A percentile compares a stretch with the other conserved stretches of the same genome.
Evolutionary conservation across 2,113 vertebrate species (phyloP).

Genomic region (Lophochroa leadbeateri): DNA sequence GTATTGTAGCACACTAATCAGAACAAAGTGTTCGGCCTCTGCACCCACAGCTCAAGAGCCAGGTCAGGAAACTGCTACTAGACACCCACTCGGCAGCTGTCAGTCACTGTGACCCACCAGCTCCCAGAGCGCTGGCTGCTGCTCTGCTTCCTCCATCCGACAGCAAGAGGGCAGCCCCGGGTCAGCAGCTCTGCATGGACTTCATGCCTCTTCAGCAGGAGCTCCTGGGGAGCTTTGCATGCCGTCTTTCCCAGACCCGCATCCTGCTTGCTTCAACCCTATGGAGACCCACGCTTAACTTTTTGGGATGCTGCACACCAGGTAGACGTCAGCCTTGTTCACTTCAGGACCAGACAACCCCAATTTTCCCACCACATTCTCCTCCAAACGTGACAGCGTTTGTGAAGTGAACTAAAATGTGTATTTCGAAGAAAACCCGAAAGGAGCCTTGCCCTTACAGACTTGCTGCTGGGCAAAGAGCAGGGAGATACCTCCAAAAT

Average conservation of each 20-base stretch:
- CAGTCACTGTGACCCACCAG: not conserved
- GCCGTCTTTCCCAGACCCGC: not conserved
- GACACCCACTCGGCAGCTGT: not conserved
- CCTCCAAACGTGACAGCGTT: accelerated
- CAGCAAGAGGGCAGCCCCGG: not conserved
- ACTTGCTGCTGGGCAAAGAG: not conserved
- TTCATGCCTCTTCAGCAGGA: not conserved
- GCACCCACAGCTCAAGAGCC: no score
- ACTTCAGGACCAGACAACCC: not conserved
- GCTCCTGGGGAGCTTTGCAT: not conserved
- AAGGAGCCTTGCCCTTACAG: accelerated
- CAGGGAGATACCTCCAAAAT: not conserved
- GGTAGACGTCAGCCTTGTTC: not conserved
- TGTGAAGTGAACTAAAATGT: not conserved
- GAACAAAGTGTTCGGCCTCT: no score
- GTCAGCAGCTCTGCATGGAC: not conserved
- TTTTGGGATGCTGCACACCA: not conserved
- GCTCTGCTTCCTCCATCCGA: not conserved
- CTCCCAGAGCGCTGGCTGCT: not conserved
- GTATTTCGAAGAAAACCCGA: not conserved
- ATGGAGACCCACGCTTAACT: not conserved
- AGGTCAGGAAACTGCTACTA: no score
- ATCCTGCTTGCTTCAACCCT: not conserved
- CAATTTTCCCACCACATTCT: not conserved
- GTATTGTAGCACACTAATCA: no score